Base-by-base conservation (phyloP, 2,888 invertebrate genomes). In the Micropterix aruncella region DNA sequence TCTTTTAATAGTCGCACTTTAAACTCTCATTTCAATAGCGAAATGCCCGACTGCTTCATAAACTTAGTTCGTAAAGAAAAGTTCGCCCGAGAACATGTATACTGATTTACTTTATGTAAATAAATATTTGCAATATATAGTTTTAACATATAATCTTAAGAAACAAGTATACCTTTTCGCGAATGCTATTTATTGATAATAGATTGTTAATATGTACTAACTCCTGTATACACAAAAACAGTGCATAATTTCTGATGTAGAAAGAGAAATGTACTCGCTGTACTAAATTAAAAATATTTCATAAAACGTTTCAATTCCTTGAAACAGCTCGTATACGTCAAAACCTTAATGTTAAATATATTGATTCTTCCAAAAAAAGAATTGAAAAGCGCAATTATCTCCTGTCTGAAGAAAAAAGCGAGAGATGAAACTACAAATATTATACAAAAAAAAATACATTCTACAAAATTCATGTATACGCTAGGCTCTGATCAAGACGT, bases 391-490 rank as follows among this genome's bases (percentile, higher is more conserved):
- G 12, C 5, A 12, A 27, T 27, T 27, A 27, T 27, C 12, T 12
- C 5, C 5, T 7, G 7, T 5, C 5, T 27, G 12, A 27, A 27
- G 12, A 27, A 27, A 27, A 27, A 27, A 27, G 27, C 12, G 5
- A 27, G 12, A 27, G 27, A 27, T 5, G 12, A 27, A 27, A 5
- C 27, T 27, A 27, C 5, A 5, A 27, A 27, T 7, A 27, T 27
- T 27, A 7, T 27, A 27, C 27, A 27, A 27, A 7, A 27, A n/a
- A 27, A 27, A 27, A 27, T 27, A 54, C 52, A 74, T 74, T 75
- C 74, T 75, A 75, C 70, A 77, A 75, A 66, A 73, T 74, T 72
- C 69, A 80, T 80, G 82, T 83, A 82, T 83, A 83, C 82, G 82
- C 81, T 79, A 76, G 64, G 64, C 69, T 68, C 70, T 74, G 74